Base-by-base conservation (phyloP, 2,113 vertebrate genomes). In the Pseudorhombus dupliciocellatus region DNA sequence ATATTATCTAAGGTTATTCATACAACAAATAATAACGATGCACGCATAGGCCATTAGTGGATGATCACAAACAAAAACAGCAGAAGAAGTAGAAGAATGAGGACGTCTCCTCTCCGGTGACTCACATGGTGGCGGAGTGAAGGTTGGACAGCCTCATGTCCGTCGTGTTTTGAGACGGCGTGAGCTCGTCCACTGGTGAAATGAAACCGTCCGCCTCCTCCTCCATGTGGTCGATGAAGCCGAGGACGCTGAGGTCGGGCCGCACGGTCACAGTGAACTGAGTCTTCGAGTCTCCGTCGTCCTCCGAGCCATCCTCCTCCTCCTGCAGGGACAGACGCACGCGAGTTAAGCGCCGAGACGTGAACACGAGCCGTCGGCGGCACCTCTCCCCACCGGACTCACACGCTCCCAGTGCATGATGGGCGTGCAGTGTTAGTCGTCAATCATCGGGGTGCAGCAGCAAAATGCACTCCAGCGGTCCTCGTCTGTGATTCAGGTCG, bases 131-230 rank as follows among this genome's bases (percentile, higher is more conserved):
- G 71, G 97, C 98, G 1, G 97, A 94, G 71, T 99, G 98, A 66
- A 99, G 94, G 84, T 97, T 99, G 53, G 97, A 98, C 73, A 99
- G 94, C 24, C 94, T 94, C 79, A 96, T 95, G 79, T 99, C 97
- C 3, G 92, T 95, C 51, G 78, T 93, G 91, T 89, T 94, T 84
- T 92, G 93, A 26, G 96, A 92, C 2, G 96, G 93, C 0, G 95
- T 92, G 28, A 95, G 94, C 1, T 99, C 97, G 15, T 99, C 97
- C 81, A 97, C 93, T 0, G 98, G 97, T 0, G 97, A 98, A 74
- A 98, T 94, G 78, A 98, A 99, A 10, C 95, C 96, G 0, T 98
- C 97, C 8, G 87, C 81, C 2, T 96, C 96, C 50, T 98, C 97
- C 24, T 98, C 97, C 16, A 95, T 86, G 30, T 96, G 95, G 72